Base-by-base conservation (phyloP, 2,888 invertebrate species). In the Crioceris asparagi region DNA sequence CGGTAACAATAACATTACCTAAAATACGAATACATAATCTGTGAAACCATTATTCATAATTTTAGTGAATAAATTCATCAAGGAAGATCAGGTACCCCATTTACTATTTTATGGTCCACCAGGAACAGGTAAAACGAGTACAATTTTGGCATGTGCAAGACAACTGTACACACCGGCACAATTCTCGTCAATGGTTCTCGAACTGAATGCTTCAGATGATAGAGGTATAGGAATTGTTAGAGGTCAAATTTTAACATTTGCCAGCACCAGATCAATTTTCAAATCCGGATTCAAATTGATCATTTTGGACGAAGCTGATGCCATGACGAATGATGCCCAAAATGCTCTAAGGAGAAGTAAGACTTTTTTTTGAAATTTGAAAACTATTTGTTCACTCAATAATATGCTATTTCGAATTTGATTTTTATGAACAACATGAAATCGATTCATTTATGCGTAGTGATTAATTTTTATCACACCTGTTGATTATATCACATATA, bases 291-390 rank as follows among this genome's bases (percentile, higher is more conserved):
- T 90, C 49, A 98, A 98, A 61, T 66, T 98, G 25, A 88, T 98
- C 27, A 94, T 98, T 48, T 69, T 98, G 15, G 97, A 98, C 72
- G 97, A 98, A 71, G 97, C 97, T 1, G 97, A 98, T 72, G 93
- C 96, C 0, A 98, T 98, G 97, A 99, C 97, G 1, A 86, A 87
- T 64, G 98, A 99, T 75, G 98, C 98, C 1, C 98, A 99, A 62
- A 99, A 97, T 74, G 97, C 98, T 17, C 70, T 96, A 1, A 72
- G 94, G 50, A 77, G 93, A 74, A 90, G 87, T 88, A 70, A 74
- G 75, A 25, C 25, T 4, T 25, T 21, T 7, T 21, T 21, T 21
- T 21, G 21, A 21, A 21, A 21, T 21, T 21, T 7, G 21, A 21
- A 21, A 21, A 7, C 6, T 21, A 21, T 21, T 21, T 21, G 21